A percentile compares a stretch with the other conserved stretches of the same genome.
Conservation (phyloP, 2,797 vertebrate species). For the Pygocentrus nattereri region DNA sequence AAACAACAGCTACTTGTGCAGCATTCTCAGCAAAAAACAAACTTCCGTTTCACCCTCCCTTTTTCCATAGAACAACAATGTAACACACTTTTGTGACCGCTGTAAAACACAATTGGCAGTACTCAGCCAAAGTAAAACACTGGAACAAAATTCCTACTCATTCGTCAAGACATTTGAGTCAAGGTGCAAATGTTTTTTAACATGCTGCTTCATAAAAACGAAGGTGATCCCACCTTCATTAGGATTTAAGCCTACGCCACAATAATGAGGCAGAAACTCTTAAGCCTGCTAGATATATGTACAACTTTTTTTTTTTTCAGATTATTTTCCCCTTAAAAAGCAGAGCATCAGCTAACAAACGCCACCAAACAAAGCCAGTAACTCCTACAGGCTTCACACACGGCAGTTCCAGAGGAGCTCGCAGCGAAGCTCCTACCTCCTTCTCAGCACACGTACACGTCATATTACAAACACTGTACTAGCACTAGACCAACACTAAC, state of each 20-base stretch:
- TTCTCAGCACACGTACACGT: neutral
- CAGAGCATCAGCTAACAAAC: neutral
- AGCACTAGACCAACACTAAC: neutral
- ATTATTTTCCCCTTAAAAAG: neutral
- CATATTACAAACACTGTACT: constrained; percentile 2
- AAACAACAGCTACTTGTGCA: neutral
- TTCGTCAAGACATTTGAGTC: constrained; percentile 53
- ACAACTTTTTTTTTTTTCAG: constrained; percentile 35
- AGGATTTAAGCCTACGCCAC: constrained; percentile 19
- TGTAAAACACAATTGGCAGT: constrained; percentile 41
- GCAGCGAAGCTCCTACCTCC: too few species aligned
- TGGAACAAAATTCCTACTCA: constrained; percentile 44
- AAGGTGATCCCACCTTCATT: constrained; percentile 22
- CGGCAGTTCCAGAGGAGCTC: neutral
- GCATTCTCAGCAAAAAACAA: neutral
- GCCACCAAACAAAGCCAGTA: neutral
- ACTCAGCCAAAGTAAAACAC: constrained; percentile 34
- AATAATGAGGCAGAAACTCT: constrained; percentile 31
- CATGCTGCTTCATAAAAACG: constrained; percentile 33
- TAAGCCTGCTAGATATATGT: constrained; percentile 38
- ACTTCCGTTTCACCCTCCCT: neutral
- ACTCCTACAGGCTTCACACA: neutral
- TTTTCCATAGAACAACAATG: constrained; percentile 11
- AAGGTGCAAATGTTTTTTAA: constrained; percentile 63
- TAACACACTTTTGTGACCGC: constrained; percentile 15